Evolutionary conservation across 2,113 vertebrate species (phyloP).

Genomic region (Melanocharis versteri): DNA sequence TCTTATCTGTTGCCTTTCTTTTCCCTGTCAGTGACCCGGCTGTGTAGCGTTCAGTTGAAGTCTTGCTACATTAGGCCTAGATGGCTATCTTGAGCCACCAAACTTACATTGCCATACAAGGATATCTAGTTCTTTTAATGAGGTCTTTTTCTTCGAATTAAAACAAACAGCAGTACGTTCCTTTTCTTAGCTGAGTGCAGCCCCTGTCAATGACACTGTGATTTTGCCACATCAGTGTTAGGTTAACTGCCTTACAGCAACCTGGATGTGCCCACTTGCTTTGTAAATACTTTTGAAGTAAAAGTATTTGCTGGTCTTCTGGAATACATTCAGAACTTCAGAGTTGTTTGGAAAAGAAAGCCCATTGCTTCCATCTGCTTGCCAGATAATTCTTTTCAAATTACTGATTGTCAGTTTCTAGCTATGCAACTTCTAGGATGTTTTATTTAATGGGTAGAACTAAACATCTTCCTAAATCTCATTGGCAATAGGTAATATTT

Average conservation of each 20-base stretch:
- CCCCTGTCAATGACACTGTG: background rate
- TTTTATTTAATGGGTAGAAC: slow-evolving; percentile 45
- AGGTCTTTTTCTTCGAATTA: background rate
- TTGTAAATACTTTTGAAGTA: background rate
- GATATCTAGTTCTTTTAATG: background rate
- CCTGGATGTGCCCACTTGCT: background rate
- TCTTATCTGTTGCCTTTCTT: background rate
- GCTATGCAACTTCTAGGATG: slow-evolving; percentile 49
- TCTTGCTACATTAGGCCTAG: background rate
- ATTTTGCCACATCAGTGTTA: slow-evolving; percentile 8
- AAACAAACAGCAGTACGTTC: background rate
- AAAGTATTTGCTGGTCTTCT: slow-evolving; percentile 13
- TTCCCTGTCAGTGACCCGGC: background rate
- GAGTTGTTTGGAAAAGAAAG: background rate
- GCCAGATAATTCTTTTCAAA: slow-evolving; percentile 10
- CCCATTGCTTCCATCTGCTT: slow-evolving; percentile 17
- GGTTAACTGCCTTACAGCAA: background rate
- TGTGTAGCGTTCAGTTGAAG: background rate
- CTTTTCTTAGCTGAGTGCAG: background rate
- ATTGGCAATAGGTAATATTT: slow-evolving; percentile 32
- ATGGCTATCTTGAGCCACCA: background rate
- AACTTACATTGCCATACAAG: background rate
- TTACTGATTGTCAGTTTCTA: slow-evolving; percentile 41
- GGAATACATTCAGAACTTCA: background rate
- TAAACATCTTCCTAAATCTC: slow-evolving; percentile 24